phyloP scores from a whole-genome alignment of 2,888 invertebrate genomes.

The Phengaris alcon region DNA sequence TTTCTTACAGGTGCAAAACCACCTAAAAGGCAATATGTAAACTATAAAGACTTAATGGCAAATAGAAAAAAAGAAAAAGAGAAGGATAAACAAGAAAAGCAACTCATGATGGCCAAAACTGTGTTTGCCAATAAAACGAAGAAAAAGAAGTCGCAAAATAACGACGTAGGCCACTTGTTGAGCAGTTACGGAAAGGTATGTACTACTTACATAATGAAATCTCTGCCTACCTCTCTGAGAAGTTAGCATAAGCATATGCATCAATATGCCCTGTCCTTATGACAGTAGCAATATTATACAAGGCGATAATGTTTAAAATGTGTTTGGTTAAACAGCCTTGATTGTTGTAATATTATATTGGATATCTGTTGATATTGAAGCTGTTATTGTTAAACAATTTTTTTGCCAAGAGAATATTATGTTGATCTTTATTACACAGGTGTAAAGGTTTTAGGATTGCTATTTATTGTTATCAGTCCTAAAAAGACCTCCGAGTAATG shows the following conservation, averaged over 20 bases:
- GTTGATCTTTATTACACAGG: no score
- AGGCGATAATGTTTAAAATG: no score
- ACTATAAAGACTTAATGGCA: slow-evolving; percentile 85
- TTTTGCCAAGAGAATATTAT: no score
- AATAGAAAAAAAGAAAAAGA: slow-evolving; percentile 80
- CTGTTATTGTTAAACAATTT: no score
- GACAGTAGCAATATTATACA: no score
- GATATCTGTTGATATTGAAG: no score
- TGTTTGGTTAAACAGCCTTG: no score
- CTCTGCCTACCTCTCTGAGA: background rate
- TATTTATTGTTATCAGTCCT: no score
- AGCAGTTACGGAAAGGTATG: slow-evolving; percentile 71
- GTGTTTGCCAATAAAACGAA: slow-evolving; percentile 75
- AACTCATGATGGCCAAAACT: slow-evolving; percentile 81
- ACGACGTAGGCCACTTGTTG: slow-evolving; percentile 72
- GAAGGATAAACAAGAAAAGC: slow-evolving; percentile 66
- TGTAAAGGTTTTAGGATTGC: no score
- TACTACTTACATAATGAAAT: background rate
- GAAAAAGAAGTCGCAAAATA: slow-evolving; percentile 64
- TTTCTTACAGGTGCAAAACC: slow-evolving; percentile 84
- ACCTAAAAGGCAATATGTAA: slow-evolving; percentile 82
- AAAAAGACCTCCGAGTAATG: no score
- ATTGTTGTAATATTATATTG: no score
- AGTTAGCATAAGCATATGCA: background rate
- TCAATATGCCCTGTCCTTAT: no score